A percentile compares a stretch with the other conserved stretches of the same genome.
Evolutionary conservation across 2,113 vertebrate genomes (phyloP).

Genomic region (Gymnarchus niloticus): DNA sequence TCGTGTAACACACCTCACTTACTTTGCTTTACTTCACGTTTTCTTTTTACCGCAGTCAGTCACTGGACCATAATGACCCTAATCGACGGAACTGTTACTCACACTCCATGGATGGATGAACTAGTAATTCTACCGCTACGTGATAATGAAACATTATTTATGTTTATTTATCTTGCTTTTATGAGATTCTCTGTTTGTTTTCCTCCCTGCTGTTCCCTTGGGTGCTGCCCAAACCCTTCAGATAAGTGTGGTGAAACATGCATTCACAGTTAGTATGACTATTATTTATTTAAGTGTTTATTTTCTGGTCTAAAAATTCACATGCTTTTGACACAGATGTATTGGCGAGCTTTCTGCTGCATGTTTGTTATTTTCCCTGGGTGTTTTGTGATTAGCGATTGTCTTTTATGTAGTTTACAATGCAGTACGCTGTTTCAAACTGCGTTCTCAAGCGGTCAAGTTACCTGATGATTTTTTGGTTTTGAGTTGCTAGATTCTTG

Average conservation of each 20-base stretch:
- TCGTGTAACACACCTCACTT: no score
- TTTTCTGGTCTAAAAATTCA: not conserved
- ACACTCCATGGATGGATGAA: not conserved
- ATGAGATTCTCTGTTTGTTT: not conserved
- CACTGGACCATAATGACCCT: no score
- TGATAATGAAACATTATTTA: not conserved
- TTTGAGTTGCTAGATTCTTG: not conserved
- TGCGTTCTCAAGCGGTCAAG: not conserved
- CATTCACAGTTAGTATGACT: not conserved
- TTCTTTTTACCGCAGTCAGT: no score
- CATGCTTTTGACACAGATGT: not conserved
- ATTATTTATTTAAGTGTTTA: constrained; percentile 3
- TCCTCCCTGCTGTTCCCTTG: not conserved
- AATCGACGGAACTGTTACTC: not conserved
- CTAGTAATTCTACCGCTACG: not conserved
- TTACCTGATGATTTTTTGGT: not conserved
- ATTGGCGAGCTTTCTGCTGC: not conserved
- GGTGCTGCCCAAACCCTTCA: not conserved
- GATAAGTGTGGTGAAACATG: not conserved
- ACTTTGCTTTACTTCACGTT: no score
- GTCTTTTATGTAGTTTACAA: not conserved
- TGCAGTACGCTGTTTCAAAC: not conserved
- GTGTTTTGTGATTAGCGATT: not conserved
- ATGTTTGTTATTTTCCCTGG: not conserved
- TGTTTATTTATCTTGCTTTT: not conserved